Evolutionary conservation across 2,797 vertebrate species (phyloP), one percentile per base, ranked within the genome.

Genomic region (Paratrypauchen microcephalus): DNA sequence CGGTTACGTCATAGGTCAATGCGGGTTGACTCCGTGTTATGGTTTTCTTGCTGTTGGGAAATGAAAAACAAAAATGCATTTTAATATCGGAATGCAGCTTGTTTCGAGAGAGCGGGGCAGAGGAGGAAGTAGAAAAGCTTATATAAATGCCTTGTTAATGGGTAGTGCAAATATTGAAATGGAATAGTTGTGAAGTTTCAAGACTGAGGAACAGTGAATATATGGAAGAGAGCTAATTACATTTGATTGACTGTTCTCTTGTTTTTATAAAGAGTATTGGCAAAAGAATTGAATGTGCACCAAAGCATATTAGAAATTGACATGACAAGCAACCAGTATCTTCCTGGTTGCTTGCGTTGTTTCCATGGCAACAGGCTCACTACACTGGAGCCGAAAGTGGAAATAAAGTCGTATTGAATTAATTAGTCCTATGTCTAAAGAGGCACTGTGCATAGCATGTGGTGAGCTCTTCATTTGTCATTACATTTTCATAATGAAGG

Each of bases 1-100:
- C 58, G 52, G 0, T 71, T 54, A 2, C 26, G 58, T 58, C 66
- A n/a, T 26, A 79, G 65, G 71, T 75, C 78, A 63, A 2, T 32
- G 7, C n/a, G 2, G 65, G 28, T 58, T 59, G 1, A 79, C 58
- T 13, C 18, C 48, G 39, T 0, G 0, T 48, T 30, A n/a, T 1
- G 57, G 21, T 18, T 63, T 47, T 64, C n/a, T 16, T 6, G 23
- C 55, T 15, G 57, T 55, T 12, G 52, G 52, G 52, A 55, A 45
- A 15, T 45, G 48, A 52, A n/a, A 28, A 58, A 58, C 24, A 13
- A 58, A 28, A 23, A 58, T 28, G 56, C 56, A 28, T 58, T 26
- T 58, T 56, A 19, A 28, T 58, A 28, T 30, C 26, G 13, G 55
- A 57, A 21, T 23, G 12, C n/a, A 21, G 52, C 7, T 54, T 55